Evolutionary conservation across 2,797 vertebrate species (phyloP).

Genomic region (Phylloscopus collybita): DNA sequence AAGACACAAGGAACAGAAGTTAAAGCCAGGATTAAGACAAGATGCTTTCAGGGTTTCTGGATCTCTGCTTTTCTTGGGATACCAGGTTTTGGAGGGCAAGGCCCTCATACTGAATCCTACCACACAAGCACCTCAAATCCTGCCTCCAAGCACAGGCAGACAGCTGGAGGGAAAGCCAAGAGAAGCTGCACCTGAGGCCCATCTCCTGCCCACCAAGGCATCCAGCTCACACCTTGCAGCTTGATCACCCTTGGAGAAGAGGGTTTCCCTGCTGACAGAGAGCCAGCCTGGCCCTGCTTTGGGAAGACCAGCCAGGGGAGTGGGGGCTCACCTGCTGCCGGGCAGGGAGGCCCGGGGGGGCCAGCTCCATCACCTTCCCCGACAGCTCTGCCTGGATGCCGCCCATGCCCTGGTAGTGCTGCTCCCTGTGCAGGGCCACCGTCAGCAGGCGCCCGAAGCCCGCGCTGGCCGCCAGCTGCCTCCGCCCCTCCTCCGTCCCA

Average conservation of each 20-base stretch:
- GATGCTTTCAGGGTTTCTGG: not conserved
- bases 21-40: not conserved
- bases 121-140: not conserved
- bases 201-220: not conserved
- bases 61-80: not conserved
- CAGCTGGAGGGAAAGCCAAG: not conserved
- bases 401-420: slow-evolving; percentile 90
- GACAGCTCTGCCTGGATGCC: slow-evolving; percentile 93
- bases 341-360: slow-evolving; percentile 86
- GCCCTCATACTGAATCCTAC: not conserved
- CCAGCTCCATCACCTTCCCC: slow-evolving; percentile 92
- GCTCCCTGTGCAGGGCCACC: slow-evolving; percentile 91
- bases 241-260: not conserved
- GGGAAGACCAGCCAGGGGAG: not conserved
- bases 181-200: not conserved
- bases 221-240: not conserved
- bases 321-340: slow-evolving; percentile 87
- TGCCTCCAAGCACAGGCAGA: not conserved
- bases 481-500: slow-evolving; percentile 87
- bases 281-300: not conserved
- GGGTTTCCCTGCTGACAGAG: not conserved
- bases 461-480: slow-evolving; percentile 87
- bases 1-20: not conserved
- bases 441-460: slow-evolving; percentile 88
- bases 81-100: not conserved